Evolutionary conservation across 2,797 vertebrate genomes (phyloP), one percentile per base, ranked within the genome.

Genomic region (Propithecus perrieri): DNA sequence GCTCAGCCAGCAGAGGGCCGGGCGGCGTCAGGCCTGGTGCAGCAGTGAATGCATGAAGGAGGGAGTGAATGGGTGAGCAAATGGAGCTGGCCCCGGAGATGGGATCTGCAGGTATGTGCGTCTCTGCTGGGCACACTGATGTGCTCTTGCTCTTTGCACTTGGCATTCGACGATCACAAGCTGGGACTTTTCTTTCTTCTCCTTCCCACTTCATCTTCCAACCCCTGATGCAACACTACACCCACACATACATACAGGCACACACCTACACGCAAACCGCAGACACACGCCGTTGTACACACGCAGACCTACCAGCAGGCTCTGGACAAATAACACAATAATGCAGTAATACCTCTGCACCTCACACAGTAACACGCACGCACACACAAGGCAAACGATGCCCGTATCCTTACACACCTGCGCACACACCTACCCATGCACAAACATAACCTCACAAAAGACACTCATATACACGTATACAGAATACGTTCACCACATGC

Each of bases 131-230:
- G 30, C 46, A 28, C 43, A 75, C 46, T 72, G 35, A 46, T 7
- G 48, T 33, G 5, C 43, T n/a, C 90, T 46, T 1, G 18, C 71
- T 81, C 57, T 78, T 63, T 46, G 72, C 53, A 50, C 57, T 55
- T 80, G 78, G 48, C 69, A 63, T 50, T 59, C 89, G 85, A 72
- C 41, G 61, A 28, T 53, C 69, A 12, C 63, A 85, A 63, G 33
- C n/a, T 86, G 79, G 83, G 88, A 48, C 89, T 95, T 74, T 85
- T 84, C 85, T 85, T 85, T 79, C 91, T 85, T 53, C 83, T 76
- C 74, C 63, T 86, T 93, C 72, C 89, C 72, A 80, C 94, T 71
- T 86, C 59, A 13, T 90, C 94, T 92, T 89, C 79, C 85, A 79
- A 33, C 50, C 41, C 24, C 74, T 4, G 35, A 87, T 15, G 65